Base-by-base conservation (phyloP, 2,888 invertebrate species). In the Synergus laeviventris region DNA sequence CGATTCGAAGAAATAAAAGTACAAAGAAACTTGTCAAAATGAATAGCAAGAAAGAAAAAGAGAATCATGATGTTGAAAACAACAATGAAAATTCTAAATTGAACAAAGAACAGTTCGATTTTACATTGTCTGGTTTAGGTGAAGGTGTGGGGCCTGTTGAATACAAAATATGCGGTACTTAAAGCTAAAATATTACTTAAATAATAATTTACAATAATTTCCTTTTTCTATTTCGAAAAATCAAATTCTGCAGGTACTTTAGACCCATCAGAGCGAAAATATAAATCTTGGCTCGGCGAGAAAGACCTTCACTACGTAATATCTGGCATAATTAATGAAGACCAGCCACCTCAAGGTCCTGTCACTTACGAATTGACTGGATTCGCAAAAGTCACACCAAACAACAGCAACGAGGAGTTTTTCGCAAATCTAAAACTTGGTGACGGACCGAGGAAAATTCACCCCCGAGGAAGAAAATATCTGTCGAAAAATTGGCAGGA, bases 401-500 rank as follows among this genome's bases (percentile, higher is more conserved):
- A 66, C 1, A 85, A 86, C 62, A 87, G 88, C 38, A 81, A 89
- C 31, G 85, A 87, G 9, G 82, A 78, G 16, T 88, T 89, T 66
- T 87, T 87, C 16, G 66, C 83, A 0, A 82, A 83, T 24, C 24
- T 84, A 7, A 85, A 84, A 38, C 75, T 86, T 5, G 80, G 74
- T 11, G 81, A 82, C 14, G 73, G 74, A 1, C 66, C 76, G 0
- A 82, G 77, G 24, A 83, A 83, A 21, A 76, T 76, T 21, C 89
- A 84, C 75, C 87, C 87, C 0, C 76, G 77, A 1, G 88, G 90
- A 1, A 82, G 87, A 64, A 80, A 88, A 38, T 82, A 88, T 82
- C 80, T 90, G 14, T 90, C 90, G 1, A 78, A 81, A n/a, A 86
- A 87, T 9, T 88, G 89, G 88, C 89, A 88, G 76, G 84, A 87